These are phyloP conservation scores for Petroica traversi DNA, from an alignment of 2,113 vertebrate species.

Conservation along the genomic window DNA sequence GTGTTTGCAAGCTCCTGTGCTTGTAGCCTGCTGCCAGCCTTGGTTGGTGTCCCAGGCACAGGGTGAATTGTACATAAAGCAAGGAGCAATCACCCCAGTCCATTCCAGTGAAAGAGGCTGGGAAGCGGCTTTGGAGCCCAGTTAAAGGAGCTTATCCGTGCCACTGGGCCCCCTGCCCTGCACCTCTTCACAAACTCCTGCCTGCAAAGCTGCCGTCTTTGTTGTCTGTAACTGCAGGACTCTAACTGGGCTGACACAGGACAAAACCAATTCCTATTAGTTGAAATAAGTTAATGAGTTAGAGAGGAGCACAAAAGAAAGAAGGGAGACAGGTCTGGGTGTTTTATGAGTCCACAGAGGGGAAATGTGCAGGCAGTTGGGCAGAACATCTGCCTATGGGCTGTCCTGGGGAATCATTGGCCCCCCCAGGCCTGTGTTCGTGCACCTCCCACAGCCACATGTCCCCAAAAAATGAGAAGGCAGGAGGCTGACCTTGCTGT, in stretches of 20 bases:
- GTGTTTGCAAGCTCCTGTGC: background rate
- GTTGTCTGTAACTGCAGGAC: background rate
- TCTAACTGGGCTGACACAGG: background rate
- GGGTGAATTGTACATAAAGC: fast-evolving
- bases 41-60: background rate
- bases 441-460: background rate
- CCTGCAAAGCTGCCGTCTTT: background rate
- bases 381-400: background rate
- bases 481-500: background rate
- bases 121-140: background rate
- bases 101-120: background rate
- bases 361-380: background rate
- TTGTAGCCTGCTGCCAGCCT: background rate
- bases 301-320: background rate
- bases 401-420: background rate
- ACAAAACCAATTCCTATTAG: background rate
- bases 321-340: background rate
- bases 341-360: background rate
- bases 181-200: fast-evolving
- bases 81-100: fast-evolving
- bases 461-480: background rate
- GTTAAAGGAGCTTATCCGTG: fast-evolving
- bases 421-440: background rate
- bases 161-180: background rate
- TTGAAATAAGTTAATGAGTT: background rate